Evolutionary conservation across 2,888 invertebrate genomes (phyloP).

Genomic region (Drosophila helvetica): DNA sequence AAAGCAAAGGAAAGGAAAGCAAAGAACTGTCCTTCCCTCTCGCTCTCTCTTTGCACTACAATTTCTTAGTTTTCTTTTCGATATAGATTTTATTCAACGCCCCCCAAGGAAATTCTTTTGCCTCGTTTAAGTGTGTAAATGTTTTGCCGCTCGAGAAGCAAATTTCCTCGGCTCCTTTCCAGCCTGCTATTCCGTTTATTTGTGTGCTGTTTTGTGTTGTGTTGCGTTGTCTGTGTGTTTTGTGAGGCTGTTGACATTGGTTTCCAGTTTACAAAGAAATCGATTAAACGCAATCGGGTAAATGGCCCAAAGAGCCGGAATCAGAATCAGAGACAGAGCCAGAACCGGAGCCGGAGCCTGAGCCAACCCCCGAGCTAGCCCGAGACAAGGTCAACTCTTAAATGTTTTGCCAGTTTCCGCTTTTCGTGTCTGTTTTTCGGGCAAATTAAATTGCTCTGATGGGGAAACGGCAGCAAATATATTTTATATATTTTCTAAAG

Average conservation of each 20-base stretch:
- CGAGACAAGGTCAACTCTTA: slow-evolving; percentile 65
- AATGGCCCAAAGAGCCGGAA: slow-evolving; percentile 72
- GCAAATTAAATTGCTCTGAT: slow-evolving; percentile 34
- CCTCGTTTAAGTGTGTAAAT: slow-evolving; percentile 79
- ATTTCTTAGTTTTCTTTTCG: slow-evolving; percentile 52
- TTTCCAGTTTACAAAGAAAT: slow-evolving; percentile 82
- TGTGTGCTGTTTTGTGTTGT: slow-evolving; percentile 39
- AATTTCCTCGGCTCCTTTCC: slow-evolving; percentile 60
- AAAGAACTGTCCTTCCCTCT: slow-evolving; percentile 12
- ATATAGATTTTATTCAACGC: slow-evolving; percentile 46
- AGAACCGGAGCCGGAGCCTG: slow-evolving; percentile 3
- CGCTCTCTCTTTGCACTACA: slow-evolving; percentile 39
- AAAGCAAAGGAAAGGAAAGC: no score
- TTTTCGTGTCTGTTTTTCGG: slow-evolving; percentile 38
- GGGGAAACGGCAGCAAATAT: neutral
- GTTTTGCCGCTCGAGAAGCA: slow-evolving; percentile 69
- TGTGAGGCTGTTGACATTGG: slow-evolving; percentile 82
- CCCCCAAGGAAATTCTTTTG: slow-evolving; percentile 61
- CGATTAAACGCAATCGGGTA: slow-evolving; percentile 82
- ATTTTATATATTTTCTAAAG: slow-evolving; percentile 11
- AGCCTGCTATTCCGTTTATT: slow-evolving; percentile 51
- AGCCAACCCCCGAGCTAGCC: slow-evolving; percentile 23
- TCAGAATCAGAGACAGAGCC: slow-evolving; percentile 15
- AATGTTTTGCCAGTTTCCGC: slow-evolving; percentile 36
- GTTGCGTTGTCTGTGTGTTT: slow-evolving; percentile 37